Conservation (phyloP, 2,113 vertebrate genomes). For the Trematocara variabile region DNA sequence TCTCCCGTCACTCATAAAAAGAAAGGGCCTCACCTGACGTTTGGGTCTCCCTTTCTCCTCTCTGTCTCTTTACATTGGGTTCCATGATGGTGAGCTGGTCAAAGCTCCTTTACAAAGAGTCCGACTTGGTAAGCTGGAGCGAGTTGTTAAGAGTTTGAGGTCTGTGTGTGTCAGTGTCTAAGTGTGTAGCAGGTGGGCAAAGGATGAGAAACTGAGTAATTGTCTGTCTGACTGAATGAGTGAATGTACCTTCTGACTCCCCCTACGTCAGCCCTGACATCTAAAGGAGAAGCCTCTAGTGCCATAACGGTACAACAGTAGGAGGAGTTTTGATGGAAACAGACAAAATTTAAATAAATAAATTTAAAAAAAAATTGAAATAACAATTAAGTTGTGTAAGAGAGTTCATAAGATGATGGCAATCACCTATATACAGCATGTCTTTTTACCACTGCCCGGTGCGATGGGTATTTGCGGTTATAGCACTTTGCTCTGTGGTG, state of each 20-base stretch:
- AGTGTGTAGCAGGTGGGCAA: background rate
- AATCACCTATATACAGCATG: slow-evolving; percentile 18
- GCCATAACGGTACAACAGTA: background rate
- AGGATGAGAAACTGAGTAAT: slow-evolving; percentile 8
- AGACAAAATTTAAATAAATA: background rate
- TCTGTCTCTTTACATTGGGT: slow-evolving; percentile 68
- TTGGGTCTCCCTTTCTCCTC: slow-evolving; percentile 57
- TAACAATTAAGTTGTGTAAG: background rate
- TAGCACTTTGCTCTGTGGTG: slow-evolving; percentile 57
- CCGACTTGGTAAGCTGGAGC: slow-evolving; percentile 45
- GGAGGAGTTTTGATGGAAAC: background rate
- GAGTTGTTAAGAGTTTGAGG: slow-evolving; percentile 38
- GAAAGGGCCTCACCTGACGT: slow-evolving; percentile 2
- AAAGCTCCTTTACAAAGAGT: slow-evolving; percentile 60
- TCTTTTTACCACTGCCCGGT: background rate
- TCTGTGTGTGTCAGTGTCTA: background rate
- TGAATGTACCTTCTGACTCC: slow-evolving; percentile 46
- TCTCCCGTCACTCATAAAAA: slow-evolving; percentile 18
- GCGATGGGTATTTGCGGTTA: slow-evolving; percentile 39
- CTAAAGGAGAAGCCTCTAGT: background rate
- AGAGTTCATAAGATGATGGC: background rate
- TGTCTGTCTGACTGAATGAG: slow-evolving; percentile 22
- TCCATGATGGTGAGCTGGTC: slow-evolving; percentile 69
- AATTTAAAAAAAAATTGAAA: background rate
- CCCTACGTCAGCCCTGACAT: background rate